Evolutionary conservation across 2,888 invertebrate species (phyloP).

Genomic region (Eugnorisma glareosa): DNA sequence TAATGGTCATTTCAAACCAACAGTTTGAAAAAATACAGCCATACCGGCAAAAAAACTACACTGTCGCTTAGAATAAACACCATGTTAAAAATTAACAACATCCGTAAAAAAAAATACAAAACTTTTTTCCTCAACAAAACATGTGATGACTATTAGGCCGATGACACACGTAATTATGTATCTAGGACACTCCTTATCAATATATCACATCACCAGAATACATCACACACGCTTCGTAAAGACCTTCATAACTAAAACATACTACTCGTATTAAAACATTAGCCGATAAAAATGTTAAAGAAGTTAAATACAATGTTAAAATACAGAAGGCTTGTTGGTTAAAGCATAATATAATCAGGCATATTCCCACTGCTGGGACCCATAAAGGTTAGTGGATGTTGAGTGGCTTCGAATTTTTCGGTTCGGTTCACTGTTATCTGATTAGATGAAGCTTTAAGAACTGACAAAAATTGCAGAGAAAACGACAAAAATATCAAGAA

Average conservation of each 20-base stretch:
- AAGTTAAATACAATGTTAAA: not conserved
- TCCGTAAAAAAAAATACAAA: conserved; percentile 19
- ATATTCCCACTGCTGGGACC: not conserved
- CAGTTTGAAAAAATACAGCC: not conserved
- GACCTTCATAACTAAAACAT: conserved; percentile 64
- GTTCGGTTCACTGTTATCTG: too few species aligned
- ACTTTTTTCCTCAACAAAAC: conserved; percentile 30
- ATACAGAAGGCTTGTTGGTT: conserved; percentile 34
- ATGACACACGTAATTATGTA: conserved; percentile 62
- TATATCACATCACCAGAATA: conserved; percentile 63
- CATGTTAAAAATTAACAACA: conserved; percentile 2
- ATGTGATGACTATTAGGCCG: conserved; percentile 54
- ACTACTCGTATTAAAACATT: conserved; percentile 70
- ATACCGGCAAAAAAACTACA: not conserved
- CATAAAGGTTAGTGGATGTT: not conserved
- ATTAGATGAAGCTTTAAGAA: too few species aligned
- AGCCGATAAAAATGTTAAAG: conserved; percentile 64
- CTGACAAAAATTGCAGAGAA: not conserved
- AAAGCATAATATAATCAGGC: not conserved
- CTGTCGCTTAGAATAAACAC: not conserved
- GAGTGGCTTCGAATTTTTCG: not conserved
- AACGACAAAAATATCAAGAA: not conserved
- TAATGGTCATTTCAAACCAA: not conserved
- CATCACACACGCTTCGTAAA: conserved; percentile 62
- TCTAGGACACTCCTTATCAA: conserved; percentile 60